Percentiles rank a stretch among this genome's conserved stretches.
Conservation (phyloP, 2,888 invertebrate genomes). For the Himalopsyche kuldschensis region DNA sequence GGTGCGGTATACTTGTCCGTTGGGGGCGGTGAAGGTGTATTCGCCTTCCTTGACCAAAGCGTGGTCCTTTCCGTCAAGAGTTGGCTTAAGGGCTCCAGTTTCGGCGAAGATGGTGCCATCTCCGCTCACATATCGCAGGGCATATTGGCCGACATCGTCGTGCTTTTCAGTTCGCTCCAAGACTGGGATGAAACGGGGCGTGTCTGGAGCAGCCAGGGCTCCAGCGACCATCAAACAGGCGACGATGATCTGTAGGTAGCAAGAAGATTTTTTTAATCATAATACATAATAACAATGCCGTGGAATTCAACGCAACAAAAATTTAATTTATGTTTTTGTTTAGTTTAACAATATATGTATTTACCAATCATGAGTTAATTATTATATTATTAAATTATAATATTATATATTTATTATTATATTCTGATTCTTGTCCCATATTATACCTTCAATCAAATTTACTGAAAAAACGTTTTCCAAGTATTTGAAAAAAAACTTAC, state of each 20-base stretch:
- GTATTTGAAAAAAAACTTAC: background rate
- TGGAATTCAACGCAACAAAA: too few species aligned
- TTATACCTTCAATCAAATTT: too few species aligned
- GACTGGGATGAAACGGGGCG: constrained; percentile 16
- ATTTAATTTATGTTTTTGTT: too few species aligned
- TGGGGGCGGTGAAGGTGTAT: constrained; percentile 17
- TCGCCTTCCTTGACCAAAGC: constrained; percentile 26
- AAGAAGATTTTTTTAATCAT: too few species aligned
- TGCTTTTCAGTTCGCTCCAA: constrained; percentile 30
- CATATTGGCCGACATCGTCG: constrained; percentile 26
- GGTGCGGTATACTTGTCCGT: constrained; percentile 26
- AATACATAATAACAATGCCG: too few species aligned
- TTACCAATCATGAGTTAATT: too few species aligned
- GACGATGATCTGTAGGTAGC: background rate
- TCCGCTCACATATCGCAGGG: constrained; percentile 20
- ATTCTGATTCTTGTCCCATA: too few species aligned
- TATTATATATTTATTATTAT: too few species aligned
- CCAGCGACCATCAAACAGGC: constrained; percentile 8
- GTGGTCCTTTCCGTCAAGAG: constrained; percentile 24
- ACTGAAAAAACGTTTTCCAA: too few species aligned
- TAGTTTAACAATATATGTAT: too few species aligned
- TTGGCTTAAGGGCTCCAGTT: constrained; percentile 22
- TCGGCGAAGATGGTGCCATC: constrained; percentile 26
- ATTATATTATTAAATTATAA: too few species aligned
- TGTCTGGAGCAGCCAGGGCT: constrained; percentile 25